Percentiles rank a stretch among this genome's conserved stretches.
Conservation (phyloP, 2,888 invertebrate genomes). For the Amiota minor region DNA sequence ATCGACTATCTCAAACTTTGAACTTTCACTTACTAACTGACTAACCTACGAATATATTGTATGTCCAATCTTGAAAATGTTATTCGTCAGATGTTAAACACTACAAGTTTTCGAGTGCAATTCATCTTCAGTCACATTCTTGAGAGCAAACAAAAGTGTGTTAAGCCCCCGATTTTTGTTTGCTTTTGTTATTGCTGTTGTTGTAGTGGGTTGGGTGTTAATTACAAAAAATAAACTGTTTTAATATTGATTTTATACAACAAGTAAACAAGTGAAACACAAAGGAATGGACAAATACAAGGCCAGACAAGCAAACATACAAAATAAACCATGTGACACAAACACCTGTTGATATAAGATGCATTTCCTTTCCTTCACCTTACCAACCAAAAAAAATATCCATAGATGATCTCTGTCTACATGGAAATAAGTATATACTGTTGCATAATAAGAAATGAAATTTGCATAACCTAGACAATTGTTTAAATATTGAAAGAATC, state of each 20-base stretch:
- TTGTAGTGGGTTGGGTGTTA: slow-evolving; percentile 41
- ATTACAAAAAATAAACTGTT: slow-evolving; percentile 42
- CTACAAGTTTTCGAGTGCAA: slow-evolving; percentile 3
- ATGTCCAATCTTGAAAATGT: too few relatives aligned
- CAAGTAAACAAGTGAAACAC: slow-evolving; percentile 4
- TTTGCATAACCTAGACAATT: not conserved
- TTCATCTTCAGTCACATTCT: not conserved
- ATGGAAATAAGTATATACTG: too few relatives aligned
- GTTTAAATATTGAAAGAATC: not conserved
- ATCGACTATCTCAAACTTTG: too few relatives aligned
- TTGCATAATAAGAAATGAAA: too few relatives aligned
- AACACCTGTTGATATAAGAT: slow-evolving; percentile 7
- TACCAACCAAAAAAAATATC: too few relatives aligned
- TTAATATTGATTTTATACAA: slow-evolving; percentile 45
- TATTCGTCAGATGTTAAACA: not conserved
- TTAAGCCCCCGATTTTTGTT: not conserved
- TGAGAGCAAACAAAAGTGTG: slow-evolving; percentile 2
- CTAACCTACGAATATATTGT: too few relatives aligned
- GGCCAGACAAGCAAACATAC: not conserved
- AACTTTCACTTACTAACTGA: too few relatives aligned
- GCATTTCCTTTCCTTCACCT: too few relatives aligned
- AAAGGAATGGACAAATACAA: not conserved
- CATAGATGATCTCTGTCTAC: too few relatives aligned
- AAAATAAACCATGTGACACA: not conserved
- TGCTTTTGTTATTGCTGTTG: slow-evolving; percentile 14